Evolutionary conservation across 2,797 vertebrate species (phyloP).

Genomic region (Myiotriccus ornatus): DNA sequence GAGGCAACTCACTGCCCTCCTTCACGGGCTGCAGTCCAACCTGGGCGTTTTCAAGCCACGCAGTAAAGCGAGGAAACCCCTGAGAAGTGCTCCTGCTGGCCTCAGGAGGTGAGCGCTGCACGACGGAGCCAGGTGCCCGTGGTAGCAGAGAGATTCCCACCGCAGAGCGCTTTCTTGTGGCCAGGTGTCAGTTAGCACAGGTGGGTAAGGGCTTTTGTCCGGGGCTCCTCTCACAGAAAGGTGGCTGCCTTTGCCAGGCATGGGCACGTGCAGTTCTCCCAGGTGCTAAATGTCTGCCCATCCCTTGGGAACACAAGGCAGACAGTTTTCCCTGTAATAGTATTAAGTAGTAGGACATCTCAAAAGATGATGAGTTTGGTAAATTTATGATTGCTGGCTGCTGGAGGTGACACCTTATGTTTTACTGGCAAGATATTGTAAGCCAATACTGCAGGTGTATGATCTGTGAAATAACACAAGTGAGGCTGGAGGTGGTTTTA

Average conservation of each 20-base stretch:
- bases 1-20: neutral
- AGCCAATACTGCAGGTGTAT: neutral
- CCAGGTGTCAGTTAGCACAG: conserved; percentile 84
- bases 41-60: neutral
- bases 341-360: neutral
- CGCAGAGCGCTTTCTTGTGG: conserved; percentile 76
- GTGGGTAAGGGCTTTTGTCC: conserved; percentile 69
- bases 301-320: conserved; percentile 47
- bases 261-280: neutral
- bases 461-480: neutral
- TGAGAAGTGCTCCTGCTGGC: neutral
- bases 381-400: neutral
- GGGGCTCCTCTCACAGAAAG: neutral
- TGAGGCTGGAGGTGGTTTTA: neutral
- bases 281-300: conserved; percentile 32
- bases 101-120: neutral
- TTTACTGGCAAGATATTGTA: neutral
- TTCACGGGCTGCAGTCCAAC: neutral
- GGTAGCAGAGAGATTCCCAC: conserved; percentile 70
- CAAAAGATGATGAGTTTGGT: neutral
- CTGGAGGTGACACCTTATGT: neutral
- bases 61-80: neutral
- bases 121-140: conserved; percentile 36
- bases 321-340: neutral
- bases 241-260: neutral